phyloP scores from a whole-genome alignment of 1,140 invertebrate genomes.

The Bradynema listronoti region DNA sequence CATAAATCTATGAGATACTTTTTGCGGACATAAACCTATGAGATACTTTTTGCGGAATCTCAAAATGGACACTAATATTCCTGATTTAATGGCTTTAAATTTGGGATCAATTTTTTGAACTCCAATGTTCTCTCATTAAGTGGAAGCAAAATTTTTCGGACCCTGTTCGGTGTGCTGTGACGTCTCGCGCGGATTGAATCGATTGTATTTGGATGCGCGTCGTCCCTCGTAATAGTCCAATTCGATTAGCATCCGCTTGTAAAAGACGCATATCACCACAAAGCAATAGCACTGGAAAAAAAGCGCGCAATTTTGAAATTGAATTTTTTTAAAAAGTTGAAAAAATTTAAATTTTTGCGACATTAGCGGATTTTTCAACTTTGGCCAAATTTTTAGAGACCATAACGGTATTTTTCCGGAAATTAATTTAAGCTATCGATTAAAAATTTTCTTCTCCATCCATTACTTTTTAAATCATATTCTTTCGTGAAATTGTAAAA shows the following conservation, averaged over 20 bases:
- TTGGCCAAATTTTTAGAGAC: no score
- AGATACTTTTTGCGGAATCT: neutral
- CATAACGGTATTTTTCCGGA: no score
- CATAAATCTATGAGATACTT: neutral
- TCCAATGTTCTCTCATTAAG: neutral
- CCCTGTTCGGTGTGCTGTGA: slow-evolving; percentile 26
- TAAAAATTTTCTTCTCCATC: no score
- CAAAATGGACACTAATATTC: neutral
- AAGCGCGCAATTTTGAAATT: neutral
- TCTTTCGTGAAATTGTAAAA: no score
- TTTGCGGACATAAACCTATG: neutral
- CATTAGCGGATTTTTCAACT: no score
- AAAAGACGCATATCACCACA: slow-evolving; percentile 48
- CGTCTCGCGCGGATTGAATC: slow-evolving; percentile 26
- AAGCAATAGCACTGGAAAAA: slow-evolving; percentile 50
- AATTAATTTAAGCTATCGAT: no score
- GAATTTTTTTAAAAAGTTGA: slow-evolving; percentile 1
- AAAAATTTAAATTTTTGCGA: no score
- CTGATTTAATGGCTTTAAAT: neutral
- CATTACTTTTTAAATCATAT: no score
- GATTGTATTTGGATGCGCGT: slow-evolving; percentile 26
- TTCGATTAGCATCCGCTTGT: slow-evolving; percentile 38
- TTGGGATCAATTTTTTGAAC: no score
- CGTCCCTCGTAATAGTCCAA: slow-evolving; percentile 46
- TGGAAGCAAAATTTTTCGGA: neutral